phyloP scores from a whole-genome alignment of 2,888 invertebrate species.

The Ditula angustiorana region DNA sequence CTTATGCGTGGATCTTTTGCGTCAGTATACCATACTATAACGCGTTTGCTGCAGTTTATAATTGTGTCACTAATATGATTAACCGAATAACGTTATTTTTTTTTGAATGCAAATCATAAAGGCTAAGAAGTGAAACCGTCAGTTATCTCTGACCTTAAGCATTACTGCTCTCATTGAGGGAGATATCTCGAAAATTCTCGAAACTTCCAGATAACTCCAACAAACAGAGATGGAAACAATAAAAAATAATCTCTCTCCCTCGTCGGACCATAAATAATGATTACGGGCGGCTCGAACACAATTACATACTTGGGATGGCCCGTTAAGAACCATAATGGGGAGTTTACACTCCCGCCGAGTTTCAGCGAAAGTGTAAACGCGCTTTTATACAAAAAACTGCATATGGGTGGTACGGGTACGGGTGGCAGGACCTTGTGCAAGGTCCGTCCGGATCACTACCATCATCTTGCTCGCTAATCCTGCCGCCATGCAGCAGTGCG shows the following conservation, averaged over 20 bases:
- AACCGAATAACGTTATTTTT: too few species aligned
- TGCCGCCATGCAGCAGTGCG: too few species aligned
- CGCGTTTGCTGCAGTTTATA: too few species aligned
- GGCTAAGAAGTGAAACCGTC: constrained; percentile 7
- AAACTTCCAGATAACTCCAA: constrained; percentile 39
- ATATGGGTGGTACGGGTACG: too few species aligned
- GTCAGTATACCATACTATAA: too few species aligned
- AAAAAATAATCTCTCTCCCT: constrained; percentile 72
- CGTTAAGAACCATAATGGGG: constrained; percentile 71
- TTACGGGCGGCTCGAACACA: constrained; percentile 66
- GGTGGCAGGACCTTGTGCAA: too few species aligned
- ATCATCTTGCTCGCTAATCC: too few species aligned
- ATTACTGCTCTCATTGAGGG: constrained; percentile 17
- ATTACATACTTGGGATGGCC: constrained; percentile 74
- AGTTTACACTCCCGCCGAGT: neutral
- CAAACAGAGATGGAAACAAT: constrained; percentile 61
- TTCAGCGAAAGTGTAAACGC: constrained; percentile 1
- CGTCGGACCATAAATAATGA: constrained; percentile 69
- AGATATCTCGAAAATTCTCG: constrained; percentile 24
- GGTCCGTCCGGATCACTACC: too few species aligned
- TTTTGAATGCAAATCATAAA: too few species aligned
- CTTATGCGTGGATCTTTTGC: too few species aligned
- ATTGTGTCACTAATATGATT: too few species aligned
- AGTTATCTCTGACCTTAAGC: constrained; percentile 25
- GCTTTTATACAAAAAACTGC: neutral